These are phyloP conservation scores for Leptodirus hochenwartii DNA, from an alignment of 2,888 invertebrate genomes.

Conservation along the genomic window DNA sequence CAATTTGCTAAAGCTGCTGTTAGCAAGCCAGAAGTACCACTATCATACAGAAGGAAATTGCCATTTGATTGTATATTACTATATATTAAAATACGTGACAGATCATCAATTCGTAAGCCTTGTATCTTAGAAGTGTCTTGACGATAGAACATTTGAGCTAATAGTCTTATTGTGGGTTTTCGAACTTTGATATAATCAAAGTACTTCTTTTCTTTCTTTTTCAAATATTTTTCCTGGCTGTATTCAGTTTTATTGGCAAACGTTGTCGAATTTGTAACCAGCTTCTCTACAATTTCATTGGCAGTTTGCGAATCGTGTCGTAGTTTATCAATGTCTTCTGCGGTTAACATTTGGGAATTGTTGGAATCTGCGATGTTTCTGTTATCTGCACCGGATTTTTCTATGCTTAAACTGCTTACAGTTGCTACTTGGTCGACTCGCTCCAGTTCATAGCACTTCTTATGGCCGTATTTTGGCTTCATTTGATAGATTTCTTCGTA, in stretches of 20 bases:
- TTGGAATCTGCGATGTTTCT: slow-evolving; percentile 64
- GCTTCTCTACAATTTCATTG: slow-evolving; percentile 64
- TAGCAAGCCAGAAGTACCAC: slow-evolving; percentile 70
- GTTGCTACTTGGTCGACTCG: slow-evolving; percentile 30
- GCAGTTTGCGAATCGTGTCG: slow-evolving; percentile 60
- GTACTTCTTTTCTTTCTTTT: slow-evolving; percentile 90
- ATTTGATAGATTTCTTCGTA: slow-evolving; percentile 63
- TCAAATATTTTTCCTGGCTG: slow-evolving; percentile 85
- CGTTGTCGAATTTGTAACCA: slow-evolving; percentile 82
- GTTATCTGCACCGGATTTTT: slow-evolving; percentile 59
- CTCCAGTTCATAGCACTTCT: slow-evolving; percentile 33
- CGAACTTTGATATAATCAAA: slow-evolving; percentile 64
- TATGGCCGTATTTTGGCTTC: slow-evolving; percentile 37
- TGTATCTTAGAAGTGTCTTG: slow-evolving; percentile 59
- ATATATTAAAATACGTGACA: slow-evolving; percentile 73
- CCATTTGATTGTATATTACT: slow-evolving; percentile 66
- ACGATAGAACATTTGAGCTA: slow-evolving; percentile 69
- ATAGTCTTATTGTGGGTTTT: slow-evolving; percentile 61
- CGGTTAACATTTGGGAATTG: slow-evolving; percentile 63
- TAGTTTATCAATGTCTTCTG: slow-evolving; percentile 65
- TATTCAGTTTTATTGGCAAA: slow-evolving; percentile 83
- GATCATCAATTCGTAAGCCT: slow-evolving; percentile 66
- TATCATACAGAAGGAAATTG: slow-evolving; percentile 69
- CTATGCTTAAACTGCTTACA: not conserved
- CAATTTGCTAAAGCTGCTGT: slow-evolving; percentile 67